Percentiles rank a stretch among this genome's conserved stretches.
Conservation (phyloP, 2,888 invertebrate species). For the Aphidoletes aphidimyza region DNA sequence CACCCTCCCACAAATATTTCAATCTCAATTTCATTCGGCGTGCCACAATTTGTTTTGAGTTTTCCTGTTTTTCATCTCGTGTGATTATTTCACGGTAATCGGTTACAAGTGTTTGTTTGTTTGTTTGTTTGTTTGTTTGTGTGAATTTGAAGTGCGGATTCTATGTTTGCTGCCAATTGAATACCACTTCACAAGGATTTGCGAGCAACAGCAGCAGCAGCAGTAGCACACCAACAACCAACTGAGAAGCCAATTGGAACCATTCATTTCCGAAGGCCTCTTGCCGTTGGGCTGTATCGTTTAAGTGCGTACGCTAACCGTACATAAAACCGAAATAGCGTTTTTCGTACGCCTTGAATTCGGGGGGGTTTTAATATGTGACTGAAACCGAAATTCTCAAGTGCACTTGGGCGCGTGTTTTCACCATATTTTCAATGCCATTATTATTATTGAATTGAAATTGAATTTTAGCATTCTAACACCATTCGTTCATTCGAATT, state of each 20-base stretch:
- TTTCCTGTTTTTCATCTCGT: not conserved
- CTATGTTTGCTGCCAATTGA: conserved; percentile 8
- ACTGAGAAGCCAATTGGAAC: conserved; percentile 12
- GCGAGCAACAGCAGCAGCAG: not conserved
- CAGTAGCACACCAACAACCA: not conserved
- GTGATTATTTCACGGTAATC: not conserved
- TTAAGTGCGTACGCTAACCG: not conserved
- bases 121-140: too few species aligned
- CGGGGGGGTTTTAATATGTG: not conserved
- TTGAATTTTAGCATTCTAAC: conserved; percentile 44
- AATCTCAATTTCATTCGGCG: too few species aligned
- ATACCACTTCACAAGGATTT: conserved; percentile 15
- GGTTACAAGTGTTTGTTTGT: conserved; percentile 24
- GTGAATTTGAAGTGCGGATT: conserved; percentile 39
- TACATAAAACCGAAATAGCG: too few species aligned
- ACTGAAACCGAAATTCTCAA: conserved; percentile 31
- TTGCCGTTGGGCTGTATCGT: not conserved
- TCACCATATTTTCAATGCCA: not conserved
- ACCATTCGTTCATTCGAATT: not conserved
- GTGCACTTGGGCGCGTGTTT: conserved; percentile 22
- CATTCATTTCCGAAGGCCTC: not conserved
- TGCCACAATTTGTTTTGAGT: too few species aligned
- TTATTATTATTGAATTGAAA: conserved; percentile 18
- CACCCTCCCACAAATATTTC: too few species aligned
- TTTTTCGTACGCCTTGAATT: too few species aligned